Percentiles rank a stretch among this genome's conserved stretches.
phyloP scores from a whole-genome alignment of 2,113 vertebrate genomes.

The Apistogramma diplotaenia region DNA sequence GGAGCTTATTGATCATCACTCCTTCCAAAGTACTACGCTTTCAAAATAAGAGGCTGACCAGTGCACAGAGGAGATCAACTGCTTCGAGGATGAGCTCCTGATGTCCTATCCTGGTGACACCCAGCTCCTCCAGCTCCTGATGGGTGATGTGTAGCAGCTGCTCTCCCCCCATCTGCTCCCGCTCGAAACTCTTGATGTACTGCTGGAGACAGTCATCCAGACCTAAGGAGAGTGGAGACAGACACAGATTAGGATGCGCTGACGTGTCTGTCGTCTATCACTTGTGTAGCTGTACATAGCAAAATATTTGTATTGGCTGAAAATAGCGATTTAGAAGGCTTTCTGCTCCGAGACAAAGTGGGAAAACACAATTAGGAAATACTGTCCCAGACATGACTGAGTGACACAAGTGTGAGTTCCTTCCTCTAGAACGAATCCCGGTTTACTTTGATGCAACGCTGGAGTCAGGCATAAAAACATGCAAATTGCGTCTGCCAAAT shows the following conservation, averaged over 20 bases:
- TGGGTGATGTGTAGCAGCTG: constrained; percentile 89
- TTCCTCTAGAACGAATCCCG: neutral
- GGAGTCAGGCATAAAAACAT: neutral
- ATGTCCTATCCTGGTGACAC: constrained; percentile 87
- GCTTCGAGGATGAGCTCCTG: constrained; percentile 91
- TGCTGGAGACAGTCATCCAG: constrained; percentile 90
- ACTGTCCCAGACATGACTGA: neutral
- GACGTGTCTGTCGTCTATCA: neutral
- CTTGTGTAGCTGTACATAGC: neutral
- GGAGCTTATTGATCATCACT: neutral
- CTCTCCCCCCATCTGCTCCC: constrained; percentile 87
- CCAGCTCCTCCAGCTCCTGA: constrained; percentile 88
- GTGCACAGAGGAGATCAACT: constrained; percentile 85
- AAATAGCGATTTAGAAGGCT: neutral
- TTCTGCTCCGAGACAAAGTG: neutral
- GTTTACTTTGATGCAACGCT: neutral
- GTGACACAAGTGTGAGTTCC: neutral
- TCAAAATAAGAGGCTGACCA: constrained; percentile 70
- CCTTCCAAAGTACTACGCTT: neutral
- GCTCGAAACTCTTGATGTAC: constrained; percentile 92
- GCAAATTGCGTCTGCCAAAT: neutral
- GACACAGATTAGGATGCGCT: constrained; percentile 15
- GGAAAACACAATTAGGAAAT: neutral
- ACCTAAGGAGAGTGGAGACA: constrained; percentile 69
- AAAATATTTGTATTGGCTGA: neutral